A percentile compares a stretch with the other conserved stretches of the same genome.
Evolutionary conservation across 92 coral and sea anemone genomes (phyloP).

Genomic region (Epizoanthus ramosus): DNA sequence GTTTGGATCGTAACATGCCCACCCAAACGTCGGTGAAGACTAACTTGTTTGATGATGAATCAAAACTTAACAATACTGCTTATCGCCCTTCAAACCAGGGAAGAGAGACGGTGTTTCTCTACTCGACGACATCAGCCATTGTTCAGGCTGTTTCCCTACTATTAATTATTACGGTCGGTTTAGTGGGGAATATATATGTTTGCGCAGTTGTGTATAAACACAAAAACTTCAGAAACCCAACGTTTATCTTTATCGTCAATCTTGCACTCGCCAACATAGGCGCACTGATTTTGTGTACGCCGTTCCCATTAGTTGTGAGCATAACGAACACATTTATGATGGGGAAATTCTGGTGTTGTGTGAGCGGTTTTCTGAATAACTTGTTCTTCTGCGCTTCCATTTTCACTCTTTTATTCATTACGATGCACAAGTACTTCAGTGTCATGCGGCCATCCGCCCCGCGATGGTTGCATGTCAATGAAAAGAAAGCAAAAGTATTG

Average conservation of each 20-base stretch:
- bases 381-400: constrained; percentile 85
- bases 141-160: constrained; percentile 61
- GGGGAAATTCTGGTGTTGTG: constrained; percentile 60
- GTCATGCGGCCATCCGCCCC: constrained; percentile 61
- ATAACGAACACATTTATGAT: constrained; percentile 49
- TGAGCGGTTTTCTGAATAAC: constrained; percentile 79
- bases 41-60: background rate
- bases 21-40: background rate
- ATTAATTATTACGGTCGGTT: constrained; percentile 56
- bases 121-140: constrained; percentile 52
- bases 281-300: constrained; percentile 73
- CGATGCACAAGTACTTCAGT: constrained; percentile 76
- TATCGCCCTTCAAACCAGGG: background rate
- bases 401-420: constrained; percentile 68
- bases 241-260: constrained; percentile 73
- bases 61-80: background rate
- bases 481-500: constrained; percentile 50
- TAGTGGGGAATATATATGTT: constrained; percentile 68
- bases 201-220: constrained; percentile 60
- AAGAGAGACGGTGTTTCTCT: constrained; percentile 24
- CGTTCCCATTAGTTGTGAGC: constrained; percentile 71
- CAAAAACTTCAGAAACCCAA: constrained; percentile 77
- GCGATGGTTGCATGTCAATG: constrained; percentile 55
- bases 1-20: background rate
- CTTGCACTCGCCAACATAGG: constrained; percentile 78